phyloP scores from a whole-genome alignment of 2,797 vertebrate species.

The Heterohyrax brucei region DNA sequence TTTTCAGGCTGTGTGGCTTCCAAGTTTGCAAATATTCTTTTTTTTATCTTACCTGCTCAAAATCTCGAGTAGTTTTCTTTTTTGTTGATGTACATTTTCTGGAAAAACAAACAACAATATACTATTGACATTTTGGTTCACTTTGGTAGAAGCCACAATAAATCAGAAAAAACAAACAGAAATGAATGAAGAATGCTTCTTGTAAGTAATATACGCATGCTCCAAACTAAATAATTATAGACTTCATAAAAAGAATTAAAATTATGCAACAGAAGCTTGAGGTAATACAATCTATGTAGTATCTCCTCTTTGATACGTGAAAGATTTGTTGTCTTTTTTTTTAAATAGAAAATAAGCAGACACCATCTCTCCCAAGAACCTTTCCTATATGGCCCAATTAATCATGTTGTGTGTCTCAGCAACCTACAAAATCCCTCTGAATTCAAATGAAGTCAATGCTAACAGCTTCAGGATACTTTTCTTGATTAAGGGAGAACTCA shows the following conservation, averaged over 20 bases:
- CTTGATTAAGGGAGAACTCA: not conserved
- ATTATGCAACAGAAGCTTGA: not conserved
- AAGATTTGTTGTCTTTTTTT: slow-evolving; percentile 45
- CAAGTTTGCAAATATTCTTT: slow-evolving; percentile 53
- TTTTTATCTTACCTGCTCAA: slow-evolving; percentile 79
- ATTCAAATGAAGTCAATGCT: not conserved
- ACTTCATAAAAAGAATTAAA: slow-evolving; percentile 38
- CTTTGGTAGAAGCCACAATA: slow-evolving; percentile 36
- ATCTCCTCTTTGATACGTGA: not conserved
- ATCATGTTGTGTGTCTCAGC: not conserved
- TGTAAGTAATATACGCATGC: not conserved
- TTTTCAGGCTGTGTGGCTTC: not conserved
- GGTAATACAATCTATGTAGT: not conserved
- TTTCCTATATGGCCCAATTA: not conserved
- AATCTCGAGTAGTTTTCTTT: slow-evolving; percentile 15
- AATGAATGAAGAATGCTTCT: slow-evolving; percentile 5
- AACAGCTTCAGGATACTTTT: not conserved
- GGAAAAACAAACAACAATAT: slow-evolving; percentile 54
- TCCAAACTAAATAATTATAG: slow-evolving; percentile 13
- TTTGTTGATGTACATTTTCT: slow-evolving; percentile 77
- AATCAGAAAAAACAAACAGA: slow-evolving; percentile 49
- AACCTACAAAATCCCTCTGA: not conserved
- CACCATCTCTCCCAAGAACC: not conserved
- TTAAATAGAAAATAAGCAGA: not conserved
- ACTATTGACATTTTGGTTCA: not conserved